Evolutionary conservation across 2,888 invertebrate species (phyloP).

Genomic region (Rhorus exstirpatorius): DNA sequence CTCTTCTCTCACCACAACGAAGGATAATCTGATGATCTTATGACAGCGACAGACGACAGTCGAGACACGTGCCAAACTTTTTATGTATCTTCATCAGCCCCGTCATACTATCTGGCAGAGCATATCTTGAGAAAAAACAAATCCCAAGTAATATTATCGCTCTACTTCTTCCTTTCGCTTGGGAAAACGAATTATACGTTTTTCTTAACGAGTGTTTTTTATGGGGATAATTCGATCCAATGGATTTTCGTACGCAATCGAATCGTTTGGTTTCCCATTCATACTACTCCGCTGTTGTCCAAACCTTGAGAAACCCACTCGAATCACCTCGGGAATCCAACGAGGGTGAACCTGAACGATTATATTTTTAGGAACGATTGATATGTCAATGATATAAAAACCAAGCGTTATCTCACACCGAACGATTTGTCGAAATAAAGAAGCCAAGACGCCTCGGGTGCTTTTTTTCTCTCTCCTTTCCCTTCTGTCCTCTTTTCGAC

Average conservation of each 20-base stretch:
- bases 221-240: conserved; percentile 20
- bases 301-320: neutral
- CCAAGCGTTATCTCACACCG: neutral
- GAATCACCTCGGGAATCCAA: conserved; percentile 10
- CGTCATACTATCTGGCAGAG: neutral
- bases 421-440: conserved; percentile 42
- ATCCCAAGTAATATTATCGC: neutral
- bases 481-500: neutral
- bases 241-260: conserved; percentile 9
- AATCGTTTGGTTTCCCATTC: conserved; percentile 21
- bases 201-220: conserved; percentile 43
- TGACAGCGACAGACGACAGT: conserved; percentile 18
- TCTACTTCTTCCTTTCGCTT: neutral
- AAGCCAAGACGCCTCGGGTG: neutral
- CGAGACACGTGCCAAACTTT: conserved; percentile 5
- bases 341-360: neutral
- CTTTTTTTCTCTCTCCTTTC: conserved; percentile 4
- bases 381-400: conserved; percentile 35
- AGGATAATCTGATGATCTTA: neutral
- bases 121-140: neutral
- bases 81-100: neutral
- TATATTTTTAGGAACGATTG: conserved; percentile 10
- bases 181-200: conserved; percentile 2
- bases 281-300: conserved; percentile 10
- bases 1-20: no score